These are phyloP conservation scores for Phoxinus dragarum DNA, from an alignment of 2,797 vertebrate species.

Conservation along the genomic window DNA sequence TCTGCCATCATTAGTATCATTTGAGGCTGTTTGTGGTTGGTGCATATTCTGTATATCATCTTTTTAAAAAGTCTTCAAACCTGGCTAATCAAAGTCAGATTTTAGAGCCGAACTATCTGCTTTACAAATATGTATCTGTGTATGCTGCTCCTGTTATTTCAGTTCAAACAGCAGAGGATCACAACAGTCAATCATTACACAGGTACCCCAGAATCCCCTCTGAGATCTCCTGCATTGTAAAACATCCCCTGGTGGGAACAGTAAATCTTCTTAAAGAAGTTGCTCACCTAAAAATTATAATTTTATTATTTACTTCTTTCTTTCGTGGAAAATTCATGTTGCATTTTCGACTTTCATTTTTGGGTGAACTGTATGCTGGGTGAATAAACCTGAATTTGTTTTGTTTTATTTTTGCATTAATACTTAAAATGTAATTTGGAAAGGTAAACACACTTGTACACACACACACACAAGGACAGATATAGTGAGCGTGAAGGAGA, in stretches of 20 bases:
- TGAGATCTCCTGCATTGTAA: slow-evolving; percentile 16
- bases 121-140: neutral
- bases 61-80: neutral
- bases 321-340: neutral
- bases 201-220: slow-evolving; percentile 6
- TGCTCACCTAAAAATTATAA: neutral
- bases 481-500: slow-evolving; percentile 26
- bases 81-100: neutral
- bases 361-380: neutral
- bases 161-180: slow-evolving; percentile 13
- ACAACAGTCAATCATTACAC: neutral
- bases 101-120: neutral
- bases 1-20: neutral
- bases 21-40: neutral
- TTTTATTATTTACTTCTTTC: neutral
- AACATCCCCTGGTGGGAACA: neutral
- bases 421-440: neutral
- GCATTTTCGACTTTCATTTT: neutral
- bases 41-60: neutral
- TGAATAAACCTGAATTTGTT: neutral
- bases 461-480: neutral
- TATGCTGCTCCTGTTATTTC: neutral
- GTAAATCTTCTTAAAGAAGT: slow-evolving; percentile 15
- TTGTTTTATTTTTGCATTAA: neutral
- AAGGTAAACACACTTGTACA: neutral